Evolutionary conservation across 2,888 invertebrate species (phyloP).

Genomic region (Rhagium mordax): DNA sequence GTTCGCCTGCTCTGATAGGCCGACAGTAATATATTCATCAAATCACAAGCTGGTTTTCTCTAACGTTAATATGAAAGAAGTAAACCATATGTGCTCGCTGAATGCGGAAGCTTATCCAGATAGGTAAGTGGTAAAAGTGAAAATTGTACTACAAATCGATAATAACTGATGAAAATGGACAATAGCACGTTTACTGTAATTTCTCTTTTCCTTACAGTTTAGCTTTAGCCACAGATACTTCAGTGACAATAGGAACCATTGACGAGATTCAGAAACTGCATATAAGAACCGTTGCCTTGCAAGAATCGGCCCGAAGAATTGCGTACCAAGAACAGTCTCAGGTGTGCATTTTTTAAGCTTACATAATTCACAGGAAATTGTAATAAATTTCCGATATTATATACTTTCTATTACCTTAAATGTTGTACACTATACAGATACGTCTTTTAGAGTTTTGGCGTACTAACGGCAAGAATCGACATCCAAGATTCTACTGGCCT

Average conservation of each 20-base stretch:
- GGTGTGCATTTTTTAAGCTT: slow-evolving; percentile 66
- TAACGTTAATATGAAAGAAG: slow-evolving; percentile 96
- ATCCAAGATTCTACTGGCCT: slow-evolving; percentile 84
- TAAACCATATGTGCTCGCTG: slow-evolving; percentile 98
- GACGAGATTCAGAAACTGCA: slow-evolving; percentile 99
- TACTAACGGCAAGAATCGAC: slow-evolving; percentile 92
- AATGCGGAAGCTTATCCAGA: slow-evolving; percentile 97
- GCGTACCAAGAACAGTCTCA: slow-evolving; percentile 95
- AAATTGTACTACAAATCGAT: too few species aligned
- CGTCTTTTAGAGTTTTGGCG: slow-evolving; percentile 86
- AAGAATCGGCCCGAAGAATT: slow-evolving; percentile 94
- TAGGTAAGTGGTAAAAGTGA: slow-evolving; percentile 72
- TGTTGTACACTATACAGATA: background rate
- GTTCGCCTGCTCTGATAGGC: slow-evolving; percentile 98
- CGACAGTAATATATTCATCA: slow-evolving; percentile 99
- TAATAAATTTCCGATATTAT: too few species aligned
- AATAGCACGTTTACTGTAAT: too few species aligned
- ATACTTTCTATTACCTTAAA: too few species aligned
- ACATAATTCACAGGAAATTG: too few species aligned
- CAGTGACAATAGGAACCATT: slow-evolving; percentile 95
- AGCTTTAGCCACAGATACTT: slow-evolving; percentile 90
- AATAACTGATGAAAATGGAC: too few species aligned
- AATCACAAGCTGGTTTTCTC: slow-evolving; percentile 98
- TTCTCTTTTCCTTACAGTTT: slow-evolving; percentile 76
- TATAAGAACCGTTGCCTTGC: slow-evolving; percentile 94